Percentiles rank a stretch among this genome's conserved stretches.
Conservation (phyloP, 2,888 invertebrate species). For the Diaprepes abbreviatus region DNA sequence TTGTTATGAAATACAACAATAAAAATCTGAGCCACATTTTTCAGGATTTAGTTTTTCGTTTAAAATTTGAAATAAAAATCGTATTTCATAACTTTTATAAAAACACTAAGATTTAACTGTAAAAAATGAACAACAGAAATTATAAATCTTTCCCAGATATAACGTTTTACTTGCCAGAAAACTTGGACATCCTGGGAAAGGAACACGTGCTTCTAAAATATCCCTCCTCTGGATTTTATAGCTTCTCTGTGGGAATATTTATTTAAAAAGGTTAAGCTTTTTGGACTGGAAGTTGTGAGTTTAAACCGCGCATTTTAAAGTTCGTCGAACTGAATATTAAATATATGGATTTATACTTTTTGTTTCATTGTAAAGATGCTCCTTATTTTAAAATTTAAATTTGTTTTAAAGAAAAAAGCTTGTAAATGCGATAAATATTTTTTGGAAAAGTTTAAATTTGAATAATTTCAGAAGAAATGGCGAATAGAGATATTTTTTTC, state of each 20-base stretch:
- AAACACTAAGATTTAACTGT: background rate
- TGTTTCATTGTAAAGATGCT: background rate
- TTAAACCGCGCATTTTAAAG: slow-evolving; percentile 15
- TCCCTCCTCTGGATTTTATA: slow-evolving; percentile 32
- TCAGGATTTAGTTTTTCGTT: no score
- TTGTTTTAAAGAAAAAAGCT: background rate
- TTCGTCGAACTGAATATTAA: slow-evolving; percentile 27
- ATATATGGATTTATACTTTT: background rate
- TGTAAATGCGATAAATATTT: no score
- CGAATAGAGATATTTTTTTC: no score
- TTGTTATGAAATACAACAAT: no score
- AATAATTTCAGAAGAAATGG: no score
- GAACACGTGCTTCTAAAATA: slow-evolving; percentile 36
- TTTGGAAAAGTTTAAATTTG: no score
- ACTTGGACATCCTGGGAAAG: slow-evolving; percentile 24
- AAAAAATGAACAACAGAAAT: slow-evolving; percentile 23
- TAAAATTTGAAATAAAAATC: slow-evolving; percentile 1
- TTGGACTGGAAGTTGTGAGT: slow-evolving; percentile 12
- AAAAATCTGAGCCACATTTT: no score
- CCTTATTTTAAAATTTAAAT: background rate
- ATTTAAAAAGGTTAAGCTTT: slow-evolving; percentile 35
- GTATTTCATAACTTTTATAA: slow-evolving; percentile 5
- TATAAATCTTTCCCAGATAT: slow-evolving; percentile 26
- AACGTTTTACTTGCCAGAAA: slow-evolving; percentile 21
- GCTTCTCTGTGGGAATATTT: slow-evolving; percentile 33